phyloP scores from a whole-genome alignment of 2,888 invertebrate genomes.

The Ichneumoninae sp. region DNA sequence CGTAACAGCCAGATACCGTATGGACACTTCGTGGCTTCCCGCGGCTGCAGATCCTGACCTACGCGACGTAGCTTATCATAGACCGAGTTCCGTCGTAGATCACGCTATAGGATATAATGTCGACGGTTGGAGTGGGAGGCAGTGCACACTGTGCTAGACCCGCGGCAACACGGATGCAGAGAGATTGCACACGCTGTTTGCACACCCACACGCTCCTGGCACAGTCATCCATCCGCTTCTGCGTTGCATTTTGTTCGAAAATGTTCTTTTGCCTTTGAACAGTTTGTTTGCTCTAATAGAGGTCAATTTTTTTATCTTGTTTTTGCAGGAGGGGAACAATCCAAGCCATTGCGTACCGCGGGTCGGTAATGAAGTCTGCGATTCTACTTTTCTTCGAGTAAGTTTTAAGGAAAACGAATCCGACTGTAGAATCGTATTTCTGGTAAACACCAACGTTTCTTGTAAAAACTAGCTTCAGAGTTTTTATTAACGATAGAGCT shows the following conservation, averaged over 20 bases:
- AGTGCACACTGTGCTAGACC: conserved; percentile 21
- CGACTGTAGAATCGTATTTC: too few relatives aligned
- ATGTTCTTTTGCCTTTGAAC: neutral
- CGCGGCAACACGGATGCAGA: neutral
- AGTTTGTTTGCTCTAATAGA: too few relatives aligned
- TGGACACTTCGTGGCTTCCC: conserved; percentile 51
- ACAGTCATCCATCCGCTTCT: neutral
- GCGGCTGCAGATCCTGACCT: conserved; percentile 63
- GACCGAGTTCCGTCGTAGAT: conserved; percentile 53
- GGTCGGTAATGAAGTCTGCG: too few relatives aligned
- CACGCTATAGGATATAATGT: neutral
- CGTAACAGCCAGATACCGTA: conserved; percentile 42
- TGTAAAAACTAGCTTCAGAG: too few relatives aligned
- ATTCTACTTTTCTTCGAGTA: too few relatives aligned
- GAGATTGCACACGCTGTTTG: neutral
- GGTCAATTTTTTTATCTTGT: too few relatives aligned
- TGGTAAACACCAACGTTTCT: too few relatives aligned
- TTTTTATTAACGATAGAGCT: neutral
- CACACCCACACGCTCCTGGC: conserved; percentile 4
- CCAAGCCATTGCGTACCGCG: too few relatives aligned
- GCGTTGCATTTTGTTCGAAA: neutral
- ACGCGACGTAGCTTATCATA: conserved; percentile 59
- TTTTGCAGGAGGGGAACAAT: too few relatives aligned
- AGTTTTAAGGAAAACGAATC: too few relatives aligned
- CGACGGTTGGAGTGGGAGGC: conserved; percentile 5